Percentiles rank a stretch among this genome's conserved stretches.
Conservation (phyloP, 2,888 invertebrate species). For the Dolomedes plantarius region DNA sequence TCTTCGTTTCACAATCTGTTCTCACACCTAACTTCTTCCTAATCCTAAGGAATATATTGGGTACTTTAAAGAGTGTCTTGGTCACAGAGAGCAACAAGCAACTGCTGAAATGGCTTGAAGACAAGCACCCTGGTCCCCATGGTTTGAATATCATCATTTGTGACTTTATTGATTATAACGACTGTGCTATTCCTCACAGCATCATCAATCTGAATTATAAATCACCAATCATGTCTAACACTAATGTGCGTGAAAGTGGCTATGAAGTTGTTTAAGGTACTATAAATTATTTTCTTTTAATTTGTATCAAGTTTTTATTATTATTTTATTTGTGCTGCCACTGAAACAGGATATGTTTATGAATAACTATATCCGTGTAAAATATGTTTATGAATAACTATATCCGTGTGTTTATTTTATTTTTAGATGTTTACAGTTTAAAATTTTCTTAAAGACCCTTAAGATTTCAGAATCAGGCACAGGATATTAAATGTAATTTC, state of each 20-base stretch:
- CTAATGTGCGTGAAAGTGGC: slow-evolving; percentile 38
- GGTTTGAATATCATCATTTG: slow-evolving; percentile 86
- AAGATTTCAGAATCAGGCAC: too few species aligned
- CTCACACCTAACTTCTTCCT: slow-evolving; percentile 81
- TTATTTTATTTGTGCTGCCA: not conserved
- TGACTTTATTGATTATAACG: slow-evolving; percentile 85
- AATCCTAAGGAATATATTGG: slow-evolving; percentile 74
- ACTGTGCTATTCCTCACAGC: slow-evolving; percentile 82
- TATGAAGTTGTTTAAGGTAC: slow-evolving; percentile 54
- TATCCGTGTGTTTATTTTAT: too few species aligned
- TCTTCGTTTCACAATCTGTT: slow-evolving; percentile 88
- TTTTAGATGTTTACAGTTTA: too few species aligned
- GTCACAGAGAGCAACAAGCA: slow-evolving; percentile 76
- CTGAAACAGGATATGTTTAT: too few species aligned
- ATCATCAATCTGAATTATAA: slow-evolving; percentile 82
- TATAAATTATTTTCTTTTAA: not conserved
- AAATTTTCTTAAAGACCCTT: too few species aligned
- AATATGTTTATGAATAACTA: too few species aligned
- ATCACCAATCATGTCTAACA: slow-evolving; percentile 54
- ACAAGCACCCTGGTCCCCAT: slow-evolving; percentile 75
- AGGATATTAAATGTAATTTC: too few species aligned
- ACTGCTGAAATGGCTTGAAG: slow-evolving; percentile 77
- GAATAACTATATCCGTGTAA: too few species aligned
- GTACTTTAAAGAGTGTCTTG: slow-evolving; percentile 78
- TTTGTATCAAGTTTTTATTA: not conserved